Base-by-base conservation (phyloP, 2,888 invertebrate genomes). In the Crossocerus cetratus region DNA sequence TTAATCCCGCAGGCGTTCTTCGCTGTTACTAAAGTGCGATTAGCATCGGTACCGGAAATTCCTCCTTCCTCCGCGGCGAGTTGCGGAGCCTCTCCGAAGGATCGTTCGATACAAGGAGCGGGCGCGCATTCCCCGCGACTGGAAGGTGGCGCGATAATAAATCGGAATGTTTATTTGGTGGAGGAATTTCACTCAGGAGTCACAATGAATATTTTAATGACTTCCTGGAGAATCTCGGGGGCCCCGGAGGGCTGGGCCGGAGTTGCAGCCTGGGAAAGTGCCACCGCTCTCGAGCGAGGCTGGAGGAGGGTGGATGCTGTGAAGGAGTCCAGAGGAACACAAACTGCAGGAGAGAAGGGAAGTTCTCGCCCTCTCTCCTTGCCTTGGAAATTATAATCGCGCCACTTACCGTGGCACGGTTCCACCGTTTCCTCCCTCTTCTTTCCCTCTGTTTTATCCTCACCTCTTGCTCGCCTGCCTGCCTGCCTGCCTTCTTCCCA, bases 371-470 rank as follows among this genome's bases (percentile, higher is more conserved):
- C n/a, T 72, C 74, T 72, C 58, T 63, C 55, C 74, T 71, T 78
- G 76, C 75, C 81, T 82, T 84, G 78, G 76, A 86, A 86, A 87
- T 86, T 86, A 86, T 87, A 86, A 87, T 87, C 86, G 84, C 77
- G 78, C 85, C 87, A 86, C 87, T 87, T 85, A 84, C 81, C 74
- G 72, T 65, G 74, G 60, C 72, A 68, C 74, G 77, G 79, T 66
- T 77, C 73, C 70, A 70, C 69, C 80, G 75, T 78, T 80, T 74
- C 83, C 68, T 21, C 75, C 61, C 69, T 73, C 76, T 78, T 61
- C 53, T 55, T 21, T 63, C 42, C 54, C 49, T 14, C 57, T 49
- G 42, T 11, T 23, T 14, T 32, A 13, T 44, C 55, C 20, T 21
- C 57, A 49, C 16, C 49, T 11, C 16, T 13, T 49, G 4, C 49